Evolutionary conservation across 1,140 invertebrate species (phyloP), one percentile per base, ranked within the genome.

Genomic region (Aleiodes sp.): DNA sequence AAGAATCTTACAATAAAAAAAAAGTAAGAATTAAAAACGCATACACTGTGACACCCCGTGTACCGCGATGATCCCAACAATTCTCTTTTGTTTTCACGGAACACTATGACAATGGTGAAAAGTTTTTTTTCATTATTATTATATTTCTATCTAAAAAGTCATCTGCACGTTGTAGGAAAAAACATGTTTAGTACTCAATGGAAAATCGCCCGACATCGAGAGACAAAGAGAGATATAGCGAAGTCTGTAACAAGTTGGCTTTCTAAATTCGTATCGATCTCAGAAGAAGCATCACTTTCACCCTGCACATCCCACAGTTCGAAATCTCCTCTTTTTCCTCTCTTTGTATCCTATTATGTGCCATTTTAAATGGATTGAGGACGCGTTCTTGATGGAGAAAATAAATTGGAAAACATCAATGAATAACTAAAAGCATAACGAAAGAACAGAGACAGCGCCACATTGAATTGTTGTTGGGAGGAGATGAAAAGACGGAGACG

Each of bases 181-280:
- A 62, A 37, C 12, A 62, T 41, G 19, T 9, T 21, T n/a, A 12
- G 12, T 31, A 46, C 21, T 56, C 10, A n/a, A 57, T 21, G 67
- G 57, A 46, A 46, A 61, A 71, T 67, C 31, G 43, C 66, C 24
- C 65, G 65, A 35, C 16, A 35, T 56, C 9, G 35, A 21, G 2
- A n/a, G n/a, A n/a, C n/a, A n/a, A n/a, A n/a, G n/a, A n/a, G n/a
- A n/a, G n/a, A n/a, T n/a, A n/a, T n/a, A n/a, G 6, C 21, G 33
- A 2, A 8, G 21, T 21, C 43, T 9, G 62, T 52, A 31, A 59
- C 14, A 68, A 60, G 41, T 71, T 70, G 75, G 74, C 79, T 82
- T 82, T 82, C 80, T 82, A 82, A 82, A 80, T 79, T 82, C 75
- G 77, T 80, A 82, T 79, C 75, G 76, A 78, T 75, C 33, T 65